phyloP scores from a whole-genome alignment of 2,888 invertebrate genomes.

The Platycheirus rosarum region DNA sequence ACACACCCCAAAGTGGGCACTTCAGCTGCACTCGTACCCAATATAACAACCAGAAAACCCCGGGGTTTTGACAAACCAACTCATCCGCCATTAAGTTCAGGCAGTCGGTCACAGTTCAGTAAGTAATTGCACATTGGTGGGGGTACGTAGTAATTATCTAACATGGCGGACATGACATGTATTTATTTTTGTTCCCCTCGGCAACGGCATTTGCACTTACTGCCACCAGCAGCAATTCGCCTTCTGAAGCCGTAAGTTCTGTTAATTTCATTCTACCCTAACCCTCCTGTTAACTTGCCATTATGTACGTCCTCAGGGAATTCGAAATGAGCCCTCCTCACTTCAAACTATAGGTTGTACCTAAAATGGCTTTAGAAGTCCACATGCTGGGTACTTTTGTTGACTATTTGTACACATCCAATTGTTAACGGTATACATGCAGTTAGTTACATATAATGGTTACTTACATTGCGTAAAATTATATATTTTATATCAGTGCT shows the following conservation, averaged over 20 bases:
- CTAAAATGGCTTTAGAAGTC: constrained; percentile 56
- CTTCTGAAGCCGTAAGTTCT: constrained; percentile 8
- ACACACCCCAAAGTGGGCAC: constrained; percentile 67
- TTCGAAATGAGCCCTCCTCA: constrained; percentile 49
- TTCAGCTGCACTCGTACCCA: constrained; percentile 47
- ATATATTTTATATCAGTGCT: no score
- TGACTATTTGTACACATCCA: constrained; percentile 30
- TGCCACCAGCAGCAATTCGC: constrained; percentile 37
- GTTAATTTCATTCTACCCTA: constrained; percentile 31
- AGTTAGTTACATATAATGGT: not conserved
- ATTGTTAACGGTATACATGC: constrained; percentile 6
- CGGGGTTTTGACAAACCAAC: constrained; percentile 16
- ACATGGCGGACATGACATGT: constrained; percentile 62
- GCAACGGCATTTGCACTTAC: constrained; percentile 31
- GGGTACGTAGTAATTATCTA: constrained; percentile 67
- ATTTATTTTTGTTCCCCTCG: constrained; percentile 42
- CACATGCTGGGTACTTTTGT: not conserved
- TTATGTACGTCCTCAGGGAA: constrained; percentile 51
- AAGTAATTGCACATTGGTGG: constrained; percentile 34
- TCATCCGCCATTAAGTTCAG: constrained; percentile 41
- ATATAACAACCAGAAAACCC: constrained; percentile 42
- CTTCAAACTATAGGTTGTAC: constrained; percentile 28
- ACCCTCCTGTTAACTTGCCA: constrained; percentile 47
- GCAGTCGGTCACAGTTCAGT: constrained; percentile 29
- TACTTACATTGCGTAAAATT: no score